These are phyloP conservation scores for Eurystomus glaucurus DNA, from an alignment of 2,797 vertebrate genomes.

Conservation along the genomic window DNA sequence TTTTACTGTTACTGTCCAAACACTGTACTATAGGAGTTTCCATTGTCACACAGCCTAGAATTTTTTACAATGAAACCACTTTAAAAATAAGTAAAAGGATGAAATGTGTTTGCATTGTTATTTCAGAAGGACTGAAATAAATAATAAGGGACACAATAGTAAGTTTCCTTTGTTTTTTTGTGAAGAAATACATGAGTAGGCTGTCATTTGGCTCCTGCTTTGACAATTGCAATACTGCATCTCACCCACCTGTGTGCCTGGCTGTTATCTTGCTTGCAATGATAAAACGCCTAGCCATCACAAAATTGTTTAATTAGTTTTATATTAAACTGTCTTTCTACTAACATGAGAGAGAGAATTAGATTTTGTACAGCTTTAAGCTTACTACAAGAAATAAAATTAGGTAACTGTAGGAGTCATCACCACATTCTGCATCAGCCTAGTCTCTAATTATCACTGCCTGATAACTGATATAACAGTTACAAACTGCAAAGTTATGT, in stretches of 20 bases:
- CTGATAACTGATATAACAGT: neutral
- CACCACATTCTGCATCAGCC: neutral
- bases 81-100: neutral
- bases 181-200: neutral
- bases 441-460: neutral
- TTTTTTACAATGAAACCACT: neutral
- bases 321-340: neutral
- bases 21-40: neutral
- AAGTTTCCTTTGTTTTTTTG: neutral
- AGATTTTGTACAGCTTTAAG: neutral
- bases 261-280: neutral
- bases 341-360: neutral
- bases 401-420: neutral
- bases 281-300: neutral
- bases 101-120: neutral
- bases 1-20: neutral
- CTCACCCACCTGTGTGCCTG: neutral
- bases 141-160: neutral
- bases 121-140: neutral
- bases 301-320: neutral
- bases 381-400: neutral
- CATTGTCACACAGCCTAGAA: neutral
- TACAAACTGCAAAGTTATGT: neutral
- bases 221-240: neutral
- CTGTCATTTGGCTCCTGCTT: neutral